phyloP scores from a whole-genome alignment of 2,113 vertebrate species.

The Poeciliopsis prolifica region DNA sequence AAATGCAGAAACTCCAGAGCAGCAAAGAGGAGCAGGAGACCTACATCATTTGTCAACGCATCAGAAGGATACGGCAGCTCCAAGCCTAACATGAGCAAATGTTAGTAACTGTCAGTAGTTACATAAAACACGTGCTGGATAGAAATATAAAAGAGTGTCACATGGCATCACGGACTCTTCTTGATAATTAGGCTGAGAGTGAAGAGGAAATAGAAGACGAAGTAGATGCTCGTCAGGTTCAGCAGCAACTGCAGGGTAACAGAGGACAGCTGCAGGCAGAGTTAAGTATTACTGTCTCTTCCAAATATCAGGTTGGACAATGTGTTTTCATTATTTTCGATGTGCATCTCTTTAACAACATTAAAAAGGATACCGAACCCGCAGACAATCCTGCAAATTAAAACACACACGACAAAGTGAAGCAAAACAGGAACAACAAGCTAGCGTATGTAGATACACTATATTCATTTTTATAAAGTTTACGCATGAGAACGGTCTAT shows the following conservation, averaged over 20 bases:
- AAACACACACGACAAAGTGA: not conserved
- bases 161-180: conserved; percentile 83
- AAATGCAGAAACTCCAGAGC: conserved; percentile 76
- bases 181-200: conserved; percentile 82
- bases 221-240: conserved; percentile 75
- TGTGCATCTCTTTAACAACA: not conserved
- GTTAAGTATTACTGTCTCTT: conserved; percentile 43
- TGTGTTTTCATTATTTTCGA: not conserved
- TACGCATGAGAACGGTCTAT: conserved; percentile 3
- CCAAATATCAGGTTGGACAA: not conserved
- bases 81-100: conserved; percentile 74
- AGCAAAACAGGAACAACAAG: not conserved
- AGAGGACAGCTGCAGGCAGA: conserved; percentile 78
- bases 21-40: conserved; percentile 82
- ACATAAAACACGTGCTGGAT: not conserved
- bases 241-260: conserved; percentile 83
- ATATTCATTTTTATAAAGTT: not conserved
- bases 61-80: conserved; percentile 82
- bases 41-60: conserved; percentile 78
- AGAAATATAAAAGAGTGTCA: too few relatives aligned
- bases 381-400: conserved; percentile 36
- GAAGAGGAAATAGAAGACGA: conserved; percentile 80
- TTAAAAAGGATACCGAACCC: conserved; percentile 55
- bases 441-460: not conserved
- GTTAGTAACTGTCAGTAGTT: not conserved